Conservation (phyloP, 2,797 vertebrate species). For the Taenioides sp. region DNA sequence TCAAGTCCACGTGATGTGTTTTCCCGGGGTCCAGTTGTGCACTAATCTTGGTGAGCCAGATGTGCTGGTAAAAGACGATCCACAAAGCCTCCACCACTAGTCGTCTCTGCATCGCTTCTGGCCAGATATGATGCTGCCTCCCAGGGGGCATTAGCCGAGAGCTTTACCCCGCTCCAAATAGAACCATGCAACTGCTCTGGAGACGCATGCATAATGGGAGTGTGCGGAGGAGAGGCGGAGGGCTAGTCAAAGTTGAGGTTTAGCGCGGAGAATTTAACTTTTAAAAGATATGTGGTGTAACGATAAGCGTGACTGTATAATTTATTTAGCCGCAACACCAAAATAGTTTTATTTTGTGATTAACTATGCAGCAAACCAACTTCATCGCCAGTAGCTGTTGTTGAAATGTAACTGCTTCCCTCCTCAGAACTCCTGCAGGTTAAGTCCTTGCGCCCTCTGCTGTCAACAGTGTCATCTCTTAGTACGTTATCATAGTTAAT, state of each 20-base stretch:
- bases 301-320: slow-evolving; percentile 42
- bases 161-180: slow-evolving; percentile 73
- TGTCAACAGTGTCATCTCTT: background rate
- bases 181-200: slow-evolving; percentile 69
- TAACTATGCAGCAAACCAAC: background rate
- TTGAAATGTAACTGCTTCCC: background rate
- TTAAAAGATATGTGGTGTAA: slow-evolving; percentile 44
- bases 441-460: background rate
- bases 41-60: slow-evolving; percentile 76
- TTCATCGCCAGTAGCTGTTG: background rate
- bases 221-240: slow-evolving; percentile 27
- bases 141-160: slow-evolving; percentile 73
- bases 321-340: slow-evolving; percentile 25
- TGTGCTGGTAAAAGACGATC: slow-evolving; percentile 72
- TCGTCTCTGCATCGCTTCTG: slow-evolving; percentile 74
- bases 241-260: slow-evolving; percentile 63
- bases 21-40: slow-evolving; percentile 68
- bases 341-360: slow-evolving; percentile 14
- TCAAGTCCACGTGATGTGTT: slow-evolving; percentile 69
- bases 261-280: slow-evolving; percentile 50
- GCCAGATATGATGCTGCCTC: slow-evolving; percentile 74
- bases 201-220: slow-evolving; percentile 68
- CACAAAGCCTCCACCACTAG: slow-evolving; percentile 74
- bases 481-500: background rate
- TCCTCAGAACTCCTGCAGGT: background rate